Conservation (phyloP, 2,113 vertebrate species). For the Euleptes europaea region DNA sequence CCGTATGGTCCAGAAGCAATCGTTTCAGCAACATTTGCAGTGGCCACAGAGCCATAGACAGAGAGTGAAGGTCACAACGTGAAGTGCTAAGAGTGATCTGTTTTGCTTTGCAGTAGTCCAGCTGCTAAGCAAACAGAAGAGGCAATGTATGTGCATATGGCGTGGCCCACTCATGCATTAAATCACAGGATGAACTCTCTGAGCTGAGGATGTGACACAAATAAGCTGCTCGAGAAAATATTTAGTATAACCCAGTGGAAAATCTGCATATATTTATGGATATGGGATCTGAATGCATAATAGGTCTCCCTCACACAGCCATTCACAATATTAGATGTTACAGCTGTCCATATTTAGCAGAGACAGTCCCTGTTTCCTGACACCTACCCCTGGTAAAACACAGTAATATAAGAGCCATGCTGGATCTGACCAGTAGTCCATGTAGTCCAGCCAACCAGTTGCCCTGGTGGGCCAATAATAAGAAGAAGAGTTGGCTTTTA, state of each 20-base stretch:
- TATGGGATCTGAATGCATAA: not conserved
- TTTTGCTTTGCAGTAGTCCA: not conserved
- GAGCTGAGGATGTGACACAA: not conserved
- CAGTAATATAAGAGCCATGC: too few species aligned
- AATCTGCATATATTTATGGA: not conserved
- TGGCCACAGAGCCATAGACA: not conserved
- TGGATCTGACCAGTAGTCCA: too few species aligned
- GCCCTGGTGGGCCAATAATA: too few species aligned
- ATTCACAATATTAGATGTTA: too few species aligned
- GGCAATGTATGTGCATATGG: constrained; percentile 20
- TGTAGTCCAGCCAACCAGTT: too few species aligned
- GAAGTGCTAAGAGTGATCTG: constrained; percentile 7
- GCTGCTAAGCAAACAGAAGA: not conserved
- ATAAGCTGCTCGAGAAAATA: not conserved
- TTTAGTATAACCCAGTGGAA: not conserved
- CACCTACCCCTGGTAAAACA: too few species aligned
- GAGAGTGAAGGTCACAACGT: not conserved
- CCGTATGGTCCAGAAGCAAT: not conserved
- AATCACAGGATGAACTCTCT: constrained; percentile 1
- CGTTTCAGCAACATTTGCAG: not conserved
- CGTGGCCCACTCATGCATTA: not conserved
- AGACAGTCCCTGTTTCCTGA: too few species aligned
- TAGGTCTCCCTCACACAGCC: not conserved
- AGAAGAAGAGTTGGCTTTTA: too few species aligned
- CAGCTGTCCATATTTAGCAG: too few species aligned